A percentile compares a stretch with the other conserved stretches of the same genome.
These are phyloP conservation scores for Melanophora roralis DNA, from an alignment of 2,888 invertebrate genomes.

Conservation along the genomic window DNA sequence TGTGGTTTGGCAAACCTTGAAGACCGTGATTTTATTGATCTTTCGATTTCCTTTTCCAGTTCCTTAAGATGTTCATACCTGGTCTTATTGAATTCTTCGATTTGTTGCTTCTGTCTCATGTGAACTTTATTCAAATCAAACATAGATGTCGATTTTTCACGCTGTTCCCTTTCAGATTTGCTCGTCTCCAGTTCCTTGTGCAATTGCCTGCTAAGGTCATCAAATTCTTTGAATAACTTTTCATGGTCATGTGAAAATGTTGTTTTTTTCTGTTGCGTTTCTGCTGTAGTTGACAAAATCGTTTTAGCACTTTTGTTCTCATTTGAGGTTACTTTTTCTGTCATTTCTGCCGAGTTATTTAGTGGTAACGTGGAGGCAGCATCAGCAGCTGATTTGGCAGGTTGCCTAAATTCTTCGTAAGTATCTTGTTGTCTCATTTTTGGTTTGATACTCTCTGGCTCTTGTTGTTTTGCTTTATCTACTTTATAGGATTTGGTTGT, in stretches of 20 bases:
- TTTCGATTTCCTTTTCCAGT: conserved; percentile 70
- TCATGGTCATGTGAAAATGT: conserved; percentile 71
- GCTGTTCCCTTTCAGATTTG: conserved; percentile 66
- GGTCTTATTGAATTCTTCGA: conserved; percentile 68
- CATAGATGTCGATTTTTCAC: conserved; percentile 70
- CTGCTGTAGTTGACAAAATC: conserved; percentile 29
- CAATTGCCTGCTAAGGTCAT: conserved; percentile 74
- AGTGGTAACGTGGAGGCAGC: conserved; percentile 49
- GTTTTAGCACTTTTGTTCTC: conserved; percentile 41
- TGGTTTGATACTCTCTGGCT: conserved; percentile 44
- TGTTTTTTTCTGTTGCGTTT: conserved; percentile 13
- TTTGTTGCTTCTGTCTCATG: conserved; percentile 61
- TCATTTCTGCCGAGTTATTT: conserved; percentile 55
- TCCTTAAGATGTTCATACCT: conserved; percentile 72
- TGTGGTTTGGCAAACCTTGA: conserved; percentile 5
- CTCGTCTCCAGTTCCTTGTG: conserved; percentile 72
- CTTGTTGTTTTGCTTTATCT: conserved; percentile 56
- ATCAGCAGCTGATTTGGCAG: conserved; percentile 74
- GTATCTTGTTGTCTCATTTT: conserved; percentile 63
- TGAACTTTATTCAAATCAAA: conserved; percentile 70
- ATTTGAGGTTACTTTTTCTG: conserved; percentile 60
- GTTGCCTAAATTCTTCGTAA: conserved; percentile 76
- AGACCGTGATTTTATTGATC: conserved; percentile 67
- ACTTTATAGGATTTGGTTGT: too few relatives aligned
- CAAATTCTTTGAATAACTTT: conserved; percentile 77